Percentiles rank a stretch among this genome's conserved stretches.
These are phyloP conservation scores for Trogon surrucura DNA, from an alignment of 2,113 vertebrate genomes.

Conservation along the genomic window DNA sequence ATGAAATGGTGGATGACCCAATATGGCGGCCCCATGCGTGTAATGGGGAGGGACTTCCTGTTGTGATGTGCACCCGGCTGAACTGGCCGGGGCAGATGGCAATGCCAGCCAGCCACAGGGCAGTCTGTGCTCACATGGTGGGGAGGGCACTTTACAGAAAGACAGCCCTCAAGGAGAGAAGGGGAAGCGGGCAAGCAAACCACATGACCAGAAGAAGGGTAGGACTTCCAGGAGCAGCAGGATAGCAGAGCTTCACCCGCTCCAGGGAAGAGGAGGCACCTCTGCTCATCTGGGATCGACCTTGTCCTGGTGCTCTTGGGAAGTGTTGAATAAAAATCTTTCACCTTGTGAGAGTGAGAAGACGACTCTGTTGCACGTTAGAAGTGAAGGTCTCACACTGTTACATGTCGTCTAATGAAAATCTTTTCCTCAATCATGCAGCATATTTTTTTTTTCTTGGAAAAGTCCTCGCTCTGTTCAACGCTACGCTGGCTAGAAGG, in stretches of 20 bases:
- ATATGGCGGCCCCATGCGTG: fast-evolving
- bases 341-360: background rate
- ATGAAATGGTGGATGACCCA: background rate
- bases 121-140: fast-evolving
- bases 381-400: background rate
- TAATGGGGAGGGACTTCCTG: background rate
- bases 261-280: too few species aligned
- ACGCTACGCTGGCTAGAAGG: background rate
- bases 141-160: background rate
- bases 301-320: background rate
- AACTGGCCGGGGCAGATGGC: background rate
- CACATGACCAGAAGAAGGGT: background rate
- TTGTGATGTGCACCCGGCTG: background rate
- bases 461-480: background rate
- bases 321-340: background rate
- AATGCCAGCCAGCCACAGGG: background rate
- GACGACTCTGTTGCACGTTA: background rate
- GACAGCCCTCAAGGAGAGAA: background rate
- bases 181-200: background rate
- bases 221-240: background rate
- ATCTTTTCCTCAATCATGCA: background rate
- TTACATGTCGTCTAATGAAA: background rate
- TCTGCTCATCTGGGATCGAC: too few species aligned
- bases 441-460: background rate
- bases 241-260: background rate